Base-by-base conservation (phyloP, 1,140 invertebrate species). In the Radopholus similis region DNA sequence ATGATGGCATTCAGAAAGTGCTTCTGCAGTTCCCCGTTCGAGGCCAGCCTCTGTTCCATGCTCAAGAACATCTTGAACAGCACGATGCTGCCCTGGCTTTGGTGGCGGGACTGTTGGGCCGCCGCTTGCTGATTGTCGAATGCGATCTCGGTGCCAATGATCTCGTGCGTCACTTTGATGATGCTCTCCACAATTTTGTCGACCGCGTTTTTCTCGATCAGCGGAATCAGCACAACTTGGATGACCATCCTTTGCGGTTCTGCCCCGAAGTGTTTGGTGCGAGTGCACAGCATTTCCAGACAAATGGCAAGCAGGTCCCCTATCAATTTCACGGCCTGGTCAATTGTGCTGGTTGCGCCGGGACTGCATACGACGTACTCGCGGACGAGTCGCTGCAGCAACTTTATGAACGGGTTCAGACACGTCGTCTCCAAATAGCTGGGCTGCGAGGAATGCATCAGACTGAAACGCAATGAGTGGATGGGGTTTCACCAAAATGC, bases 361-460 rank as follows among this genome's bases (percentile, higher is more conserved):
- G 32, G 23, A 64, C 26, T 69, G 26, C 49, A 38, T 2, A 32
- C 26, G n/a, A 71, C 38, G 38, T 70, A 53, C 34, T 70, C 68
- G 30, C 68, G 70, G 15, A 71, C 68, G 4, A 71, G 37, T 35
- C 59, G 21, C 47, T 69, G 56, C 9, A 73, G 56, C 18, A 77
- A 38, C n/a, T 73, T 73, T 0, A 73, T 30, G 34, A 73, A 72
- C 34, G 63, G 49, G 5, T 23, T 40, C 4, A 72, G 42, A 66
- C 66, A 70, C 1, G 67, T 49, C n/a, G 63, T 51, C 18, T 72
- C 71, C 51, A 72, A 60, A 70, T 76, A 72, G 21, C 28, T 34
- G 9, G 71, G 28, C 21, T 71, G 70, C 4, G 42, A 28, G 5
- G 64, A 68, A 42, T 66, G 70, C 49, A 71, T 74, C 28, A 73